phyloP scores from a whole-genome alignment of 2,888 invertebrate genomes.

The Caenorhabditis sulstoni region DNA sequence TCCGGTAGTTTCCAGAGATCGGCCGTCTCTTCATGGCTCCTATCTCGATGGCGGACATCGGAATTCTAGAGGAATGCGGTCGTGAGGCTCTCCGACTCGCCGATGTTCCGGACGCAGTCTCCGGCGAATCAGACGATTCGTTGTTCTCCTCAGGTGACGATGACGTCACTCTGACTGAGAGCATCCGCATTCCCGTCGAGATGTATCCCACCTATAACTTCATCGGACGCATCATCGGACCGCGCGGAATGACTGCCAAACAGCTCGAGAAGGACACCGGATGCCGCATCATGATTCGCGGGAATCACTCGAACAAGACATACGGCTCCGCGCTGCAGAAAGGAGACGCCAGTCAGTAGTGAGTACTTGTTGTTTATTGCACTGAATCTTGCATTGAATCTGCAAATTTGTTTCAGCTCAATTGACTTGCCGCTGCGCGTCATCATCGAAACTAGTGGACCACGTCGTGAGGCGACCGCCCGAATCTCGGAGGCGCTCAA shows the following conservation, averaged over 20 bases:
- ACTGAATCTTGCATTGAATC: background rate
- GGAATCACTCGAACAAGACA: slow-evolving; percentile 54
- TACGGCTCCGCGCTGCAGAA: slow-evolving; percentile 45
- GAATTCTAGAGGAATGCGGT: slow-evolving; percentile 44
- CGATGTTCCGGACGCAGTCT: slow-evolving; percentile 11
- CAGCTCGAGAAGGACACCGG: slow-evolving; percentile 99
- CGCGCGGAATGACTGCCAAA: slow-evolving; percentile 99
- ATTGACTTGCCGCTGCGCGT: slow-evolving; percentile 58
- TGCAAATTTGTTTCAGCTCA: slow-evolving; percentile 33
- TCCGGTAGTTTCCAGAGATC: slow-evolving; percentile 35
- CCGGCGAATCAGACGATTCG: slow-evolving; percentile 53
- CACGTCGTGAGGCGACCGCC: slow-evolving; percentile 40
- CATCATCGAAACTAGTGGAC: slow-evolving; percentile 55
- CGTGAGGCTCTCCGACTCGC: slow-evolving; percentile 25
- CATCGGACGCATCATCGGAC: slow-evolving; percentile 98
- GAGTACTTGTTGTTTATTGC: slow-evolving; percentile 8
- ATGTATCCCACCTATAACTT: slow-evolving; percentile 99
- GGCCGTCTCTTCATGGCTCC: slow-evolving; percentile 57
- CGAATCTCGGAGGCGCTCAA: slow-evolving; percentile 88
- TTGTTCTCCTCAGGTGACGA: slow-evolving; percentile 38
- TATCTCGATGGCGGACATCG: slow-evolving; percentile 34
- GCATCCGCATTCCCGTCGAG: slow-evolving; percentile 99
- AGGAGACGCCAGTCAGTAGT: slow-evolving; percentile 24
- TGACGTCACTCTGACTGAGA: slow-evolving; percentile 93
- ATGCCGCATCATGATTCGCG: slow-evolving; percentile 94